phyloP scores from a whole-genome alignment of 2,797 vertebrate genomes.

The Chaetophractus vellerosus region DNA sequence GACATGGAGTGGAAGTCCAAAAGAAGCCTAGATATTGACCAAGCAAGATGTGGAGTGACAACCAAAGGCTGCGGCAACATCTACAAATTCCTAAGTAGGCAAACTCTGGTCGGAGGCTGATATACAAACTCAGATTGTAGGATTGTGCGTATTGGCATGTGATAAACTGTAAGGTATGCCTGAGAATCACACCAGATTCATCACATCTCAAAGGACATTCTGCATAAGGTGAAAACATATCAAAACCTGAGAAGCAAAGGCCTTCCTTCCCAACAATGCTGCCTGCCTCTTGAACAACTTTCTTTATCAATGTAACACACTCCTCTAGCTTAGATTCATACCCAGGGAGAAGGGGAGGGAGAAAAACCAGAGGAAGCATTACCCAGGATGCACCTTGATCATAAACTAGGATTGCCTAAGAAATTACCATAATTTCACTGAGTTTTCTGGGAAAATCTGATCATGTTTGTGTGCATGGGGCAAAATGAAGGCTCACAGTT shows the following conservation, averaged over 20 bases:
- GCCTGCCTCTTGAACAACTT: background rate
- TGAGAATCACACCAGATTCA: constrained; percentile 32
- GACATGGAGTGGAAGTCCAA: background rate
- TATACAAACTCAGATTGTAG: background rate
- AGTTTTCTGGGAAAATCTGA: constrained; percentile 9
- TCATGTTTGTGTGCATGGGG: background rate
- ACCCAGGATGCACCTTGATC: background rate
- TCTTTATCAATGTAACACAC: background rate
- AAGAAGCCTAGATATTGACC: background rate
- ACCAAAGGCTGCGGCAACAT: background rate
- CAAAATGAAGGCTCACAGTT: background rate
- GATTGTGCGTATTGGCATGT: background rate
- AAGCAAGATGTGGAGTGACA: background rate
- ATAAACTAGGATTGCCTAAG: background rate
- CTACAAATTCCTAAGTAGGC: background rate
- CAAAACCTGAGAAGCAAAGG: background rate
- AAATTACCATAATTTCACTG: background rate
- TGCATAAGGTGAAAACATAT: background rate
- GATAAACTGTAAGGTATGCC: background rate
- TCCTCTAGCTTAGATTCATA: constrained; percentile 5
- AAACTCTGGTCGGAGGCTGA: background rate
- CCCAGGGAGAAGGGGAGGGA: background rate
- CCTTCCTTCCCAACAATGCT: background rate
- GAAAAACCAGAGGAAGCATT: constrained; percentile 30
- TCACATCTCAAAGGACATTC: constrained; percentile 18